Base-by-base conservation (phyloP, 2,113 vertebrate species). In the Bos indicus region DNA sequence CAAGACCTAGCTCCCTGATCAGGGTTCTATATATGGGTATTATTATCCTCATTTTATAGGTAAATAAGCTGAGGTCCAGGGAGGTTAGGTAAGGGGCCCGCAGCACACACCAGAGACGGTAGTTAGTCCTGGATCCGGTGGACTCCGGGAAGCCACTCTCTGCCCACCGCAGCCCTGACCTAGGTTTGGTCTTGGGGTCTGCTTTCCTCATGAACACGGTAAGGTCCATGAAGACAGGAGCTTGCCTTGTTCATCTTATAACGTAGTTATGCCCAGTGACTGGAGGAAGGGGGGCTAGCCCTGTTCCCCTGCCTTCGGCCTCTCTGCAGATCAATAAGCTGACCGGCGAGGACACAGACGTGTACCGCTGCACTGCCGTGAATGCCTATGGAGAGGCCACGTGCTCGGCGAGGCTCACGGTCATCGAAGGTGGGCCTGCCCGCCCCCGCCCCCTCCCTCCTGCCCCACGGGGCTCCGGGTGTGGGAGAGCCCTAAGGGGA, bases 341-440 rank as follows among this genome's bases (percentile, higher is more conserved):
- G 88, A 99, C 98, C 0, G 28, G 87, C 0, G 96, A 80, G 2
- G 99, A 99, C 96, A 95, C 97, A 0, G 99, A 99, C 48, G 93
- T 99, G 28, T 99, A 99, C 95, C 99, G 98, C 97, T 99, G 99
- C 96, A 96, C 26, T 4, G 99, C 99, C 6, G 92, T 97, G 28
- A 99, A 99, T 46, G 88, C 98, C 12, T 99, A 98, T 0, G 99
- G 99, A 30, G 99, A 99, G 98, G 99, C 99, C 67, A 25, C 97
- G 0, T 99, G 99, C 97, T 97, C 98, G 1, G 98, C 96, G 2
- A 98, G 98, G 62, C 99, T 99, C 97, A 99, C 98, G 4, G 98
- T 99, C 84, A 97, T 98, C 48, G 99, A 99, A 97, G 99, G 99
- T 99, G 97, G 98, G 99, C n/a, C 71, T n/a, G 7, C 17, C 40